Evolutionary conservation across 2,797 vertebrate species (phyloP), one percentile per base, ranked within the genome.

Genomic region (Smutsia gigantea): DNA sequence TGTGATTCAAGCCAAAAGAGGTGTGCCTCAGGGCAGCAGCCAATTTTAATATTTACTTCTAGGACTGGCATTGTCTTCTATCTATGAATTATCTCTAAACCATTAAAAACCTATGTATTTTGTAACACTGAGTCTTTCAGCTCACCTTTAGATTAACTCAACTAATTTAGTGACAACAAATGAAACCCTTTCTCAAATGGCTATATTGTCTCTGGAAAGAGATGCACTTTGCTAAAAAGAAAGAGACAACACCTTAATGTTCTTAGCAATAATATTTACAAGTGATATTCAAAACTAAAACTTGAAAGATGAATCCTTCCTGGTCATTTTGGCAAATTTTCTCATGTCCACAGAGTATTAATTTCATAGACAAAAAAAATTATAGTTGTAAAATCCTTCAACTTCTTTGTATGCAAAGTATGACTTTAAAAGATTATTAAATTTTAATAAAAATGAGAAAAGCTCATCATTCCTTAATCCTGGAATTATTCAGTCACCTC

Each of bases 21-120:
- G 46, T 64, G 4, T 90, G 55, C 68, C n/a, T 90, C 37, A 46
- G 82, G 37, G 49, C 8, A 57, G 46, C 7, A 77, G 71, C 17
- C 90, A 92, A 71, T 87, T 94, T 71, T 55, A 94, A 90, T 93
- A 94, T 90, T 94, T 92, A 87, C 79, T 93, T 89, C 87, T 91
- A 79, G 10, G 74, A 93, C 95, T 84, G 87, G 25, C 29, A 42
- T 55, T 78, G 18, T 69, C 39, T 23, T 84, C 64, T 86, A 19
- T 63, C 31, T 82, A 92, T 83, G 92, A 84, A 79, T 93, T 89
- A 69, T 42, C 39, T 51, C n/a, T 69, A 64, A 74, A 78, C 19
- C 55, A 82, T 87, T 68, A 72, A 64, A 94, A 55, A 10, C 4
- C 29, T 55, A 8, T 19, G 29, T 66, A 15, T 59, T 94, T 96